A percentile compares a stretch with the other conserved stretches of the same genome.
These are phyloP conservation scores for Epirrita christyi DNA, from an alignment of 2,888 invertebrate species.

Conservation along the genomic window DNA sequence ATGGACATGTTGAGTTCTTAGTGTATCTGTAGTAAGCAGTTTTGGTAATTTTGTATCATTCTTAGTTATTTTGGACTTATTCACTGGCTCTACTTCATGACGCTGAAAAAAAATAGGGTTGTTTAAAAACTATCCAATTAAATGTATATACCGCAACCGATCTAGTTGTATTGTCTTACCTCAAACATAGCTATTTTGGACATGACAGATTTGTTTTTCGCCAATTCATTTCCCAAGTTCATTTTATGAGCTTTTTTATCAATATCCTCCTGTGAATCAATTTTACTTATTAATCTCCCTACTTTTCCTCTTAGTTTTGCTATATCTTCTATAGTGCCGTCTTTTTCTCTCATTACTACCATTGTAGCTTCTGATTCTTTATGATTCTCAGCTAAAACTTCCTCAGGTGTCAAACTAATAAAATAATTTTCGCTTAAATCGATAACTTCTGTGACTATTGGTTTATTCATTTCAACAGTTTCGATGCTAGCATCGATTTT, in stretches of 20 bases:
- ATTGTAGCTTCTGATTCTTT: slow-evolving; percentile 14
- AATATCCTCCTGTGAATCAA: slow-evolving; percentile 37
- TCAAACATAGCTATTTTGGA: slow-evolving; percentile 76
- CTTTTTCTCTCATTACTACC: slow-evolving; percentile 26
- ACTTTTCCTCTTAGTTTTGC: slow-evolving; percentile 62
- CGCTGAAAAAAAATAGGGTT: slow-evolving; percentile 41
- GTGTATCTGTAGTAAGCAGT: slow-evolving; percentile 30
- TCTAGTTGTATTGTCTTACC: slow-evolving; percentile 47
- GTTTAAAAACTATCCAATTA: background rate
- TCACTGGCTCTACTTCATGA: slow-evolving; percentile 35
- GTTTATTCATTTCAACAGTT: slow-evolving; percentile 12
- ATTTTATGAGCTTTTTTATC: slow-evolving; percentile 38
- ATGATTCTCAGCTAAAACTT: slow-evolving; percentile 14
- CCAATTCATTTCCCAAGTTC: slow-evolving; percentile 45
- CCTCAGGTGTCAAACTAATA: background rate
- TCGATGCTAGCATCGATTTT: slow-evolving; percentile 16
- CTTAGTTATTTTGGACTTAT: slow-evolving; percentile 15
- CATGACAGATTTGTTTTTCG: slow-evolving; percentile 59
- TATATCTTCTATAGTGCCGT: slow-evolving; percentile 40
- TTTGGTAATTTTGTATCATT: slow-evolving; percentile 34
- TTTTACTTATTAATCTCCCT: slow-evolving; percentile 50
- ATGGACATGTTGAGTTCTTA: slow-evolving; percentile 24
- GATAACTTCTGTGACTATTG: background rate
- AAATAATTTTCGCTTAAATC: background rate
- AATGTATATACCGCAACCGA: background rate